phyloP scores from a whole-genome alignment of 2,888 invertebrate species.

The Dynastes grantii region DNA sequence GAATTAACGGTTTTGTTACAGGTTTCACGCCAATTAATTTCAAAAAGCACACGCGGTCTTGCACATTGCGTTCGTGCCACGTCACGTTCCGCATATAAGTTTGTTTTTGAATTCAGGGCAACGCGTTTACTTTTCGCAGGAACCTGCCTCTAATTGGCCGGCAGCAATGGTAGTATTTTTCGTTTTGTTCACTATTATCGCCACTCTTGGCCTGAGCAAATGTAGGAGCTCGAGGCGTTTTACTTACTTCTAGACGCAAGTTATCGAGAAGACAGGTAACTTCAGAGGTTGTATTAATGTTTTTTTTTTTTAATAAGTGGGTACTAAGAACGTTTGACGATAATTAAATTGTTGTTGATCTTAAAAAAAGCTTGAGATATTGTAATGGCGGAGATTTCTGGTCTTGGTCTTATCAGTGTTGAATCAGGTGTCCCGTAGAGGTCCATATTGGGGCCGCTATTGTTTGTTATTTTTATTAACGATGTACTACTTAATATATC shows the following conservation, averaged over 20 bases:
- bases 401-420: too few species aligned
- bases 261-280: neutral
- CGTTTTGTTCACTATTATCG: neutral
- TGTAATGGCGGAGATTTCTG: too few species aligned
- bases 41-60: neutral
- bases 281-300: neutral
- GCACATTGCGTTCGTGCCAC: neutral
- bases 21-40: slow-evolving; percentile 32
- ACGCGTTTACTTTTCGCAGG: neutral
- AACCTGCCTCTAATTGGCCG: slow-evolving; percentile 1
- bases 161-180: slow-evolving; percentile 3
- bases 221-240: neutral
- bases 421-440: too few species aligned
- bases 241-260: slow-evolving; percentile 7
- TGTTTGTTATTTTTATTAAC: too few species aligned
- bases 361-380: too few species aligned
- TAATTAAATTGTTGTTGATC: too few species aligned
- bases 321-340: neutral
- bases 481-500: too few species aligned
- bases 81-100: neutral
- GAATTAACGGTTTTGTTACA: neutral
- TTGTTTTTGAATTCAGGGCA: neutral
- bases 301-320: neutral
- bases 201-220: neutral
- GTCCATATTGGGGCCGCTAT: too few species aligned